Evolutionary conservation across 1,140 invertebrate species (phyloP).

Genomic region (Physella acuta): DNA sequence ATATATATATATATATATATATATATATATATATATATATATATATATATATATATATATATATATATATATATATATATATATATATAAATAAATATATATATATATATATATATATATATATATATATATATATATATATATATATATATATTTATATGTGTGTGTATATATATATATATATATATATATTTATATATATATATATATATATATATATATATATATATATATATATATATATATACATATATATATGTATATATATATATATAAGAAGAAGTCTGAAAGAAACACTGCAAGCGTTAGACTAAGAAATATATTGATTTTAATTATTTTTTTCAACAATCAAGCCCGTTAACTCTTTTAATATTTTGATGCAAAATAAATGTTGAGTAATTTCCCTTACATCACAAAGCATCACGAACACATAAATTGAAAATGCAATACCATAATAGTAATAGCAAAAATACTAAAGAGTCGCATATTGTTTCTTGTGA

Average conservation of each 20-base stretch:
- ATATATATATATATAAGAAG: background rate
- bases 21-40: background rate
- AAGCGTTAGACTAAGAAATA: no score
- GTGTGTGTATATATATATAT: background rate
- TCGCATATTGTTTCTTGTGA: no score
- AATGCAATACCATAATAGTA: no score
- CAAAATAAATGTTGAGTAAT: no score
- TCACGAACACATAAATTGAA: no score
- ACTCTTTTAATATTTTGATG: no score
- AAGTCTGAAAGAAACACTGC: no score
- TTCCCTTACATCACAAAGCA: no score
- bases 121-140: background rate
- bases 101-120: background rate
- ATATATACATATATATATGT: background rate
- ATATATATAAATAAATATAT: background rate
- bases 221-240: background rate
- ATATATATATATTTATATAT: background rate
- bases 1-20: background rate
- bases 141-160: background rate
- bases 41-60: background rate
- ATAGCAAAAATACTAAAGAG: no score
- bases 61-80: background rate
- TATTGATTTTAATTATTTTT: no score
- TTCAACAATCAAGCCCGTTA: no score
- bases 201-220: background rate